A percentile compares a stretch with the other conserved stretches of the same genome.
These are phyloP conservation scores for Margarornis squamiger DNA, from an alignment of 2,797 vertebrate species.

Conservation along the genomic window DNA sequence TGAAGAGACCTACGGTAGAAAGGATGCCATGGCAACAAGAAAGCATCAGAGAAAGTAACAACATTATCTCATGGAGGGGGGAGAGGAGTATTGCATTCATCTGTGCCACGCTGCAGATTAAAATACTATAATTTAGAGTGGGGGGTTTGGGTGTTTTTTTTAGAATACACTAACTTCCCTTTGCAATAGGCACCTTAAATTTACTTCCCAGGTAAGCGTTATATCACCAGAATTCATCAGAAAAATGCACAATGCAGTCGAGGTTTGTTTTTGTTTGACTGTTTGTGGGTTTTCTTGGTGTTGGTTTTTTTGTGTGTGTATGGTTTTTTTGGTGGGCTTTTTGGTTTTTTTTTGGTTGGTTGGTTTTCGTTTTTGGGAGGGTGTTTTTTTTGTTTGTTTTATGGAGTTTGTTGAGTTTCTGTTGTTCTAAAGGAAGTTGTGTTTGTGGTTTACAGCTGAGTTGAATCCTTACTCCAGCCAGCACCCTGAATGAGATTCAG, in stretches of 20 bases:
- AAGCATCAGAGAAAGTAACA: constrained; percentile 67
- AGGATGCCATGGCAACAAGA: constrained; percentile 72
- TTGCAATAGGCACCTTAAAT: background rate
- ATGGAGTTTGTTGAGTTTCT: background rate
- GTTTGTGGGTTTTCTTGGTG: background rate
- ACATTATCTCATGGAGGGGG: background rate
- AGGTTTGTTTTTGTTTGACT: background rate
- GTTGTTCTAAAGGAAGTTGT: background rate
- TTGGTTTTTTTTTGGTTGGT: background rate
- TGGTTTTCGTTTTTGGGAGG: background rate
- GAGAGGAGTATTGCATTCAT: background rate
- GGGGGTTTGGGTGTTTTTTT: background rate
- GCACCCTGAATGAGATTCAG: background rate
- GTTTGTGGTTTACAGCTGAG: background rate
- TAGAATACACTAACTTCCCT: background rate
- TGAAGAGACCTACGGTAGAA: background rate
- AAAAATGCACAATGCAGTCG: background rate
- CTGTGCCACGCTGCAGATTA: background rate
- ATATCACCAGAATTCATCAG: background rate
- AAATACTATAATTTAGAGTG: background rate
- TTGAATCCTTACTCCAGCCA: background rate
- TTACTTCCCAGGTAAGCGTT: background rate
- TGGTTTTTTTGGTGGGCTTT: background rate
- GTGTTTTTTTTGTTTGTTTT: background rate
- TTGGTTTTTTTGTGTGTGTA: background rate